Evolutionary conservation across 2,888 invertebrate genomes (phyloP), one percentile per base, ranked within the genome.

Genomic region (Polyommatus iphigenia): DNA sequence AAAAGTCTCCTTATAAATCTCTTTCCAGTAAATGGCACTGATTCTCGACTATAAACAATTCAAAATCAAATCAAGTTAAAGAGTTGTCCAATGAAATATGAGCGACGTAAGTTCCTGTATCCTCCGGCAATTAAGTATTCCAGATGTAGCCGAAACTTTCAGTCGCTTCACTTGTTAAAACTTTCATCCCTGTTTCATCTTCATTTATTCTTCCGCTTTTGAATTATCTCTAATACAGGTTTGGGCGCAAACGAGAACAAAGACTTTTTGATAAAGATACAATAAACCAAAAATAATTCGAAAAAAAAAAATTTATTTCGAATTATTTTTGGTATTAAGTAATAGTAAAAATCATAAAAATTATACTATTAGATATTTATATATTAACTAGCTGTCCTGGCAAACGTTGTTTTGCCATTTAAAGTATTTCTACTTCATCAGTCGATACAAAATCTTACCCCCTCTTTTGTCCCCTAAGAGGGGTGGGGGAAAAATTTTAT

Each of bases 101-200:
- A 77, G 78, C 54, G 20, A 54, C 73, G 73, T 73, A 78, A 78
- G 72, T 78, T 78, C 80, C 80, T 78, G 75, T 78, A 80, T 77
- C 77, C 77, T 76, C 77, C 80, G 78, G 76, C 80, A 83, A 82
- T 84, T 84, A 82, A 82, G 79, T 81, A 84, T 83, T 81, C 82
- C 79, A 79, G 81, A 79, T 80, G 78, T 79, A 76, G 81, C 76
- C 78, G 78, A 71, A 81, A 81, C 80, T 81, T 79, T 81, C 76
- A 79, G 82, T 79, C 80, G 78, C 79, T 80, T 80, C 81, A 80
- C 80, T 82, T 83, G 81, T 82, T 83, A 82, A 82, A 83, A 85
- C 79, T 84, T 83, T 76, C 76, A 72, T 79, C 79, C 78, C 77
- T 77, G 78, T 79, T 78, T 78, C 79, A 73, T 76, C 79, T 81